Evolutionary conservation across 2,797 vertebrate genomes (phyloP), one percentile per base, ranked within the genome.

Genomic region (Gila robusta): DNA sequence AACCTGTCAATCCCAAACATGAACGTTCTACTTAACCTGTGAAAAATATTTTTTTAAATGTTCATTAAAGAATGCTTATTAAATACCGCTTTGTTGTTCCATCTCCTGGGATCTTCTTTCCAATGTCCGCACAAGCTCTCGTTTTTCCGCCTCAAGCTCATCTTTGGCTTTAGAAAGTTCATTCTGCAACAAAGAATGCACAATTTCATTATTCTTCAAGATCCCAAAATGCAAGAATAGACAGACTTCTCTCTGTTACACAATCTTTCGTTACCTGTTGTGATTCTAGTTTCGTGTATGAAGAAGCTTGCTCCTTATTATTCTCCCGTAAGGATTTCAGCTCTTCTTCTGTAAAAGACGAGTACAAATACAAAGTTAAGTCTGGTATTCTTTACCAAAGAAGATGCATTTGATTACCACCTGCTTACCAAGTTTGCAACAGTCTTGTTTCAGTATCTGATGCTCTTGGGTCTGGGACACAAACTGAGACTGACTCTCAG

Each of bases 101-200:
- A 98, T 93, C 91, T 99, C 97, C 91, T 97, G 94, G 64, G 96
- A 96, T 5, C 96, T 94, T 89, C 96, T 97, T 77, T 99, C 98
- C 90, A 97, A 95, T 2, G 96, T 97, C 87, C 97, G 96, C 23
- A 99, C 93, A 89, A 99, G 95, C 89, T 99, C 98, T 91, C 96
- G 94, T 89, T 99, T 99, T 91, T 99, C 98, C 86, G 95, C 93
- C 91, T 99, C 98, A 91, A 98, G 93, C 47, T 99, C 96, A 83
- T 98, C 96, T 92, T 97, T 99, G 86, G 95, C 93, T 95, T 98
- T 97, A 64, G 92, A 96, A 85, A 99, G 94, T n/a, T 94, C 92
- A 89, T 89, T 95, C 98, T 99, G 84, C 26, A 84, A 84, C 19
- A 21, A 86, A 76, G 59, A 17, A 83, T 9, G 73, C 2, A 28